phyloP scores from a whole-genome alignment of 2,888 invertebrate genomes.

The Melanostoma mellinum region DNA sequence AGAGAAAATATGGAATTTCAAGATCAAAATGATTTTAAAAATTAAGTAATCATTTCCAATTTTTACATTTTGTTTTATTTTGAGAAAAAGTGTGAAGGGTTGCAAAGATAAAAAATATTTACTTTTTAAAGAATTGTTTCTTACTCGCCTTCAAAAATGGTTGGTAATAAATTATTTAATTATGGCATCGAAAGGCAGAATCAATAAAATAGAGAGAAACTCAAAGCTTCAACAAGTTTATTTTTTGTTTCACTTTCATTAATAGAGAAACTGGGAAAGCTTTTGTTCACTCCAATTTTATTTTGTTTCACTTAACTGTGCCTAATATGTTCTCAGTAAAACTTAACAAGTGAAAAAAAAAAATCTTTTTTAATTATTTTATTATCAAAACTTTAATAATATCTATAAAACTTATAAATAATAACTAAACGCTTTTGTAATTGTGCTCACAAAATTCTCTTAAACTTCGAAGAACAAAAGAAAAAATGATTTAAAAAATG shows the following conservation, averaged over 20 bases:
- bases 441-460: neutral
- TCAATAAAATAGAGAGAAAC: slow-evolving; percentile 39
- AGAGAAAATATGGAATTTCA: slow-evolving; percentile 24
- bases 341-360: neutral
- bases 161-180: neutral
- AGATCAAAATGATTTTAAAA: slow-evolving; percentile 20
- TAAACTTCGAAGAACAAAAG: neutral
- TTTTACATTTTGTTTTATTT: neutral
- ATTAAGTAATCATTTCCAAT: neutral
- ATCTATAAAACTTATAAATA: neutral
- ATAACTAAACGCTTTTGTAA: neutral
- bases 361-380: slow-evolving; percentile 2
- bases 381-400: neutral
- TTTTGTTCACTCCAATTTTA: slow-evolving; percentile 15
- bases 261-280: slow-evolving; percentile 16
- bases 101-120: slow-evolving; percentile 10
- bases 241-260: slow-evolving; percentile 33
- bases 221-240: slow-evolving; percentile 60
- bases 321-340: too few species aligned
- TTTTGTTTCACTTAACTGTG: slow-evolving; percentile 1
- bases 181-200: slow-evolving; percentile 28
- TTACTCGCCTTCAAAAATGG: neutral
- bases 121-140: neutral
- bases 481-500: slow-evolving; percentile 9
- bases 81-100: neutral